Base-by-base conservation (phyloP, 1,140 invertebrate species). In the Drosophila lacteicornis region DNA sequence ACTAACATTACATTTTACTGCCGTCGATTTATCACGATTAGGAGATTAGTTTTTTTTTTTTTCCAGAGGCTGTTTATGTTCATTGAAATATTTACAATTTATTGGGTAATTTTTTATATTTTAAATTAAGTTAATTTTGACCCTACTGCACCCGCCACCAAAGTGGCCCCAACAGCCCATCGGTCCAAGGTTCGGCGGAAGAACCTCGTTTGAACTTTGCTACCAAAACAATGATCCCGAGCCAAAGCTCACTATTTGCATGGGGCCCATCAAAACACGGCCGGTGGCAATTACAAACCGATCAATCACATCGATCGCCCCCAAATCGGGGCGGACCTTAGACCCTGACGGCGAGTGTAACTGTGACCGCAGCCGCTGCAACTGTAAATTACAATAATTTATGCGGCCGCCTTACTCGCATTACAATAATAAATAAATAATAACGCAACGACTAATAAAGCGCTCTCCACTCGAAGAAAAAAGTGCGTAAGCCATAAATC, bases 401-500 rank as follows among this genome's bases (percentile, higher is more conserved):
- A 88, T 88, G 84, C 83, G 75, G 50, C 70, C 80, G 79, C 79
- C 73, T 60, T 59, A 57, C 42, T 66, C 62, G 56, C 70, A 67
- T 85, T 70, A 83, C 83, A 83, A 86, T 86, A 81, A 88, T 70
- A 83, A 55, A 55, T 78, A 88, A 75, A 69, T 77, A 84, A 82
- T 75, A 75, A 49, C 66, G 74, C 57, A 40, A 70, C 49, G 51
- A 46, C 74, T 73, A 61, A 80, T 80, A 79, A 80, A 71, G 67
- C 59, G 69, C 51, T 57, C 71, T 51, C 30, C 58, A 38, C 51
- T 63, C 58, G 62, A 33, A 66, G n/a, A 30, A 50, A 53, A 61
- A 62, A 86, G 79, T 86, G 82, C 82, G 82, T 87, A 68, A 79
- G 63, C 59, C 82, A 87, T 87, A 87, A 86, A 87, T 87, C 70